phyloP scores from a whole-genome alignment of 2,888 invertebrate genomes.

The Agrochola circellaris region DNA sequence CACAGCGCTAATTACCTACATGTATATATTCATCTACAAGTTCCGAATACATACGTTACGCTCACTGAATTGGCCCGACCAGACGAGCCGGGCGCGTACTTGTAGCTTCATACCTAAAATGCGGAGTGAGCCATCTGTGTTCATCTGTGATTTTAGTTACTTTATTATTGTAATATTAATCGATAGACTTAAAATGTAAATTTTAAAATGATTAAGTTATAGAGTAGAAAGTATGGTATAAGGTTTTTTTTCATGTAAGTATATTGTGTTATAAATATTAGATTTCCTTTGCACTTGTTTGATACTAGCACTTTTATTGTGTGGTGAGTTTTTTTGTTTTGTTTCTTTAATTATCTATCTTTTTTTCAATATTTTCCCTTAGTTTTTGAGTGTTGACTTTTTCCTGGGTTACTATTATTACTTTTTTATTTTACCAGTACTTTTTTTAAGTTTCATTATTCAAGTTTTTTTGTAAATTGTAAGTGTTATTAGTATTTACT shows the following conservation, averaged over 20 bases:
- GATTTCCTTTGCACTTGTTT: constrained; percentile 47
- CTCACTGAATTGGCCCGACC: too few species aligned
- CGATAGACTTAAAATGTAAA: neutral
- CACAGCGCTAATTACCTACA: too few species aligned
- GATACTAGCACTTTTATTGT: constrained; percentile 43
- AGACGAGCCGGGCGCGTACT: too few species aligned
- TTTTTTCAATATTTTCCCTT: constrained; percentile 23
- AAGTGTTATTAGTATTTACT: neutral
- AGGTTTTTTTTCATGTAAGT: neutral
- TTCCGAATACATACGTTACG: too few species aligned
- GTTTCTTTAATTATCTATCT: constrained; percentile 28
- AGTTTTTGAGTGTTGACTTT: constrained; percentile 25
- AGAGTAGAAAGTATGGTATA: constrained; percentile 1
- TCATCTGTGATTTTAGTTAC: too few species aligned
- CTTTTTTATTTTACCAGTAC: neutral
- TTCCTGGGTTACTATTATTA: neutral
- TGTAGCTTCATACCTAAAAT: too few species aligned
- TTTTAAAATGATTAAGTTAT: neutral
- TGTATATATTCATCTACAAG: too few species aligned
- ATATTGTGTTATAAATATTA: constrained; percentile 8
- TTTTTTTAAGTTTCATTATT: neutral
- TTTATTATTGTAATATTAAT: neutral
- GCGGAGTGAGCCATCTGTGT: too few species aligned
- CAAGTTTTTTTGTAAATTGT: neutral
- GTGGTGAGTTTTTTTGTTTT: constrained; percentile 17